A percentile compares a stretch with the other conserved stretches of the same genome.
Evolutionary conservation across 2,888 invertebrate genomes (phyloP).

Genomic region (Nephrotoma appendiculata): DNA sequence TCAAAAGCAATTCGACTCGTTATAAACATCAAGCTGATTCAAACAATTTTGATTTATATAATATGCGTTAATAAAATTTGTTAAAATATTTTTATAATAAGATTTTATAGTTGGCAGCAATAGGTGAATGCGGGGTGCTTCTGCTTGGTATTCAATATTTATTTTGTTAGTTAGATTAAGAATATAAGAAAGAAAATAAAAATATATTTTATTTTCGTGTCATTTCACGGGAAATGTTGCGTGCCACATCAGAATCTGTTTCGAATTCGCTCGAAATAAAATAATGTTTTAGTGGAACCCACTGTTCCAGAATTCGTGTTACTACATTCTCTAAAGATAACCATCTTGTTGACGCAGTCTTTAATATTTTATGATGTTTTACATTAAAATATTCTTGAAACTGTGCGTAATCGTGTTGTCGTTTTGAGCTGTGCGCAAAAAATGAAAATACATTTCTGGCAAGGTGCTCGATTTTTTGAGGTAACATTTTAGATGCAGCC

Average conservation of each 20-base stretch:
- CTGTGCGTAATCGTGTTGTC: slow-evolving; percentile 1
- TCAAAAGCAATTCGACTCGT: too few species aligned
- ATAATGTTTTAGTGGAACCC: background rate
- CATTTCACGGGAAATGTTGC: too few species aligned
- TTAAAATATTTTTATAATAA: too few species aligned
- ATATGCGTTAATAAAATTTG: background rate
- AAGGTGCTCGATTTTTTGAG: slow-evolving; percentile 16
- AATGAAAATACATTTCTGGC: slow-evolving; percentile 16
- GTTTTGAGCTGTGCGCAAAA: slow-evolving; percentile 9
- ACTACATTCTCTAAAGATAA: slow-evolving; percentile 1
- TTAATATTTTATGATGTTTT: too few species aligned
- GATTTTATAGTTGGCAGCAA: background rate
- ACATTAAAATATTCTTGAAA: too few species aligned
- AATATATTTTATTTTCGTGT: too few species aligned
- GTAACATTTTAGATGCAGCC: slow-evolving; percentile 17
- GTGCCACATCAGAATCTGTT: too few species aligned
- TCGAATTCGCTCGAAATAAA: too few species aligned
- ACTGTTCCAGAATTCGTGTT: too few species aligned
- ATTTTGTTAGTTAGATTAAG: too few species aligned
- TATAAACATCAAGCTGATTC: background rate
- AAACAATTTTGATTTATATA: background rate
- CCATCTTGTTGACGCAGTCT: too few species aligned
- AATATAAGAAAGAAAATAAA: background rate
- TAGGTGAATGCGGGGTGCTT: background rate
- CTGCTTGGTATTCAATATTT: background rate